phyloP scores from a whole-genome alignment of 2,113 vertebrate genomes.

The Ascaphus truei region DNA sequence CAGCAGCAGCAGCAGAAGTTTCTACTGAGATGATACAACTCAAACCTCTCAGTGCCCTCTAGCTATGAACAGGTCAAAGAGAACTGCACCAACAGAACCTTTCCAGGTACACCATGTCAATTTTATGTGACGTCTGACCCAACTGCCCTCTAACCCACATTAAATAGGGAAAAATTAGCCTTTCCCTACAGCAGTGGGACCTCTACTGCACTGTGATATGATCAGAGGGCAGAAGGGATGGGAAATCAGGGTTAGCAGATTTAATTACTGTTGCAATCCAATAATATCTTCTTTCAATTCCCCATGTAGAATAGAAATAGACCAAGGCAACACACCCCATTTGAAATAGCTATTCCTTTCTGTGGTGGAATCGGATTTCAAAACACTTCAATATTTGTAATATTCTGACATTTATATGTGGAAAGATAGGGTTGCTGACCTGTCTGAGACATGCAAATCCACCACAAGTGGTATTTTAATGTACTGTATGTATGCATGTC shows the following conservation, averaged over 20 bases:
- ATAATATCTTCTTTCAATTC: background rate
- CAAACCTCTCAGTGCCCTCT: background rate
- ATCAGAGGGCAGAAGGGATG: slow-evolving; percentile 19
- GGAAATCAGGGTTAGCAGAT: slow-evolving; percentile 15
- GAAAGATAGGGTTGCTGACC: too few species aligned
- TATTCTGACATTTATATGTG: too few species aligned
- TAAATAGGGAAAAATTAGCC: slow-evolving; percentile 3
- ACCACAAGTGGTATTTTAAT: too few species aligned
- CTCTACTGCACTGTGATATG: background rate
- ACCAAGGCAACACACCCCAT: background rate
- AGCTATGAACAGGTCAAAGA: background rate
- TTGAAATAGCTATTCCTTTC: background rate
- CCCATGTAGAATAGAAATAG: background rate
- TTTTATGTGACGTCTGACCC: slow-evolving; percentile 3
- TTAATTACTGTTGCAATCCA: slow-evolving; percentile 19
- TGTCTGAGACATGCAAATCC: too few species aligned
- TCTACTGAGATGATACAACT: background rate
- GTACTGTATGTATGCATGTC: too few species aligned
- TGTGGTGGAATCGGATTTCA: background rate
- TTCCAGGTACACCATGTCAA: slow-evolving; percentile 18
- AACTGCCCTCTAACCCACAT: slow-evolving; percentile 6
- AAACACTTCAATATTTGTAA: too few species aligned
- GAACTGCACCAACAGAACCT: background rate
- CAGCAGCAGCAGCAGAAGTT: background rate
- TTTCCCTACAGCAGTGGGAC: background rate